Conservation (phyloP, 2,888 invertebrate species). For the Metalampra italica region DNA sequence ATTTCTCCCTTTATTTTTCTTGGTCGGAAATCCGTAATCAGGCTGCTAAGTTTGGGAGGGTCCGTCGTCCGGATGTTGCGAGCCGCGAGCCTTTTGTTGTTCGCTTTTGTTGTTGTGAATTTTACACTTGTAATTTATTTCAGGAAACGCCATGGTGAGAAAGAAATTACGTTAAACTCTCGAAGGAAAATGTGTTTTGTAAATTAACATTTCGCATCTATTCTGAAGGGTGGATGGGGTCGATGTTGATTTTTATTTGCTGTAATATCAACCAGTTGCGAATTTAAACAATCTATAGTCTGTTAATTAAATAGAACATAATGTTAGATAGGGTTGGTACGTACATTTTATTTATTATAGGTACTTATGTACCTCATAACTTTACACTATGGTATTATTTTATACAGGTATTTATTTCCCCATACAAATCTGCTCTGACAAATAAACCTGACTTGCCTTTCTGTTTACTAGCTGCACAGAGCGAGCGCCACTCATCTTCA, state of each 20-base stretch:
- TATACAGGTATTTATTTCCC: too few relatives aligned
- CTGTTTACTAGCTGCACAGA: background rate
- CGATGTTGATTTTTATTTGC: constrained; percentile 49
- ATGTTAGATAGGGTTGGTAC: too few relatives aligned
- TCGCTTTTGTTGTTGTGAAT: constrained; percentile 77
- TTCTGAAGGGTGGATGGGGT: too few relatives aligned
- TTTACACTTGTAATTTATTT: constrained; percentile 79
- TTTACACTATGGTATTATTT: too few relatives aligned
- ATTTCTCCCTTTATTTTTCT: constrained; percentile 65
- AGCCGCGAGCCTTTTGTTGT: constrained; percentile 77
- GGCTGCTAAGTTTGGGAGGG: constrained; percentile 77
- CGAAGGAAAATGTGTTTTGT: constrained; percentile 74
- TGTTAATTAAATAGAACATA: too few relatives aligned
- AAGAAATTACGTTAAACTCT: constrained; percentile 75
- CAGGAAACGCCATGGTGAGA: constrained; percentile 75
- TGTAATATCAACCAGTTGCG: constrained; percentile 32
- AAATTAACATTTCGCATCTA: constrained; percentile 67
- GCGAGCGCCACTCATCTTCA: constrained; percentile 27
- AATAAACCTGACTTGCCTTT: too few relatives aligned
- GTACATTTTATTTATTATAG: too few relatives aligned
- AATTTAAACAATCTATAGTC: too few relatives aligned
- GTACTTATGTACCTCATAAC: too few relatives aligned
- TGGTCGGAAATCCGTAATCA: constrained; percentile 77
- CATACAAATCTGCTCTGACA: too few relatives aligned
- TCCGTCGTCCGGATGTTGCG: constrained; percentile 70